A percentile compares a stretch with the other conserved stretches of the same genome.
These are phyloP conservation scores for Tarsius wallacei DNA, from an alignment of 2,797 vertebrate genomes.

Conservation along the genomic window DNA sequence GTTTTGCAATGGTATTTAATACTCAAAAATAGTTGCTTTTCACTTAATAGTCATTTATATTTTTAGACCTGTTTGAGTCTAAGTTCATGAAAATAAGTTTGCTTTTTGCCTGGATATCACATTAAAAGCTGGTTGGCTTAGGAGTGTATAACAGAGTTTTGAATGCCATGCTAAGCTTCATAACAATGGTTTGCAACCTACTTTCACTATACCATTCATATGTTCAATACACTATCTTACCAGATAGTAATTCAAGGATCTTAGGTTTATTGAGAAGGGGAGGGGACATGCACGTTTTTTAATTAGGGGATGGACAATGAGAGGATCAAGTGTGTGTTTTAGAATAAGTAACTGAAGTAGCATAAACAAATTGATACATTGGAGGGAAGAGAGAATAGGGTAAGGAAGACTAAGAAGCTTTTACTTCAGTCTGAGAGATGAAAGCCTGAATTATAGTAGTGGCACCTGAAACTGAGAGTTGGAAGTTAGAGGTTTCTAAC, in stretches of 20 bases:
- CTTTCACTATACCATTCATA: background rate
- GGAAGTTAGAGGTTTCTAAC: slow-evolving; percentile 24
- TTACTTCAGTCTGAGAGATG: background rate
- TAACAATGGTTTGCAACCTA: background rate
- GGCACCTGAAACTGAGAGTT: background rate
- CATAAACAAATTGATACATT: background rate
- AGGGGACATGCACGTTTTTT: background rate
- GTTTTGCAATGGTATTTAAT: slow-evolving; percentile 22
- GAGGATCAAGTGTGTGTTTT: slow-evolving; percentile 35
- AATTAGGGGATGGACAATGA: background rate
- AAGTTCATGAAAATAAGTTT: slow-evolving; percentile 37
- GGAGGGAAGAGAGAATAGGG: background rate
- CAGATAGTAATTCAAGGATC: background rate
- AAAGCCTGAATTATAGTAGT: background rate
- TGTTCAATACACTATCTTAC: background rate
- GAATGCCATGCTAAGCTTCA: background rate
- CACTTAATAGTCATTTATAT: background rate
- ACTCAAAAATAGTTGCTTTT: background rate
- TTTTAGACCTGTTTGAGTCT: slow-evolving; percentile 14
- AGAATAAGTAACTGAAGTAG: slow-evolving; percentile 1
- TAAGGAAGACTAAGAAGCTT: background rate
- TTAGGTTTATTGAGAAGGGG: background rate
- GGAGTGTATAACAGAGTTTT: background rate
- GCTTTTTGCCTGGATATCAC: slow-evolving; percentile 29
- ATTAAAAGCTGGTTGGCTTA: background rate